These are phyloP conservation scores for Protaetia brevitarsis DNA, from an alignment of 1,140 invertebrate genomes.

Conservation along the genomic window DNA sequence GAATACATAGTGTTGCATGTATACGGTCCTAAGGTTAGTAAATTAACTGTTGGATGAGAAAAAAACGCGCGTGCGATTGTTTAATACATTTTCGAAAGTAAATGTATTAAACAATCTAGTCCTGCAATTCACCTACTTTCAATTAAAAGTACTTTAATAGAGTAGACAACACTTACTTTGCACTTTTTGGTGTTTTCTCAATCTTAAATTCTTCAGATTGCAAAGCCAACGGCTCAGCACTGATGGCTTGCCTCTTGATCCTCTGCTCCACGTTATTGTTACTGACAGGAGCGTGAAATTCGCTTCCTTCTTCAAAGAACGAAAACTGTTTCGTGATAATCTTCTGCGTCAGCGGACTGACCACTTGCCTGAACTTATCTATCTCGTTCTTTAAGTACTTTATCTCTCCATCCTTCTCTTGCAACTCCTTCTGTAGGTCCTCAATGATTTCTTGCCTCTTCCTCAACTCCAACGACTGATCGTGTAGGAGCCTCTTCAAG, in stretches of 20 bases:
- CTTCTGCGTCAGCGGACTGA: conserved; percentile 65
- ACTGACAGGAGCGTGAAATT: neutral
- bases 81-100: too few relatives aligned
- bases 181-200: conserved; percentile 65
- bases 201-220: conserved; percentile 53
- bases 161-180: conserved; percentile 56
- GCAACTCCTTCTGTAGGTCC: conserved; percentile 65
- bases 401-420: conserved; percentile 64
- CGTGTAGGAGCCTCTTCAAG: conserved; percentile 60
- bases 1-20: too few relatives aligned
- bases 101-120: too few relatives aligned
- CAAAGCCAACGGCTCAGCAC: conserved; percentile 69
- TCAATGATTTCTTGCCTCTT: conserved; percentile 67
- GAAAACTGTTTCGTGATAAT: conserved; percentile 55
- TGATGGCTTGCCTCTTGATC: conserved; percentile 79
- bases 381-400: conserved; percentile 70
- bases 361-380: conserved; percentile 79
- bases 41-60: too few relatives aligned
- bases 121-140: too few relatives aligned
- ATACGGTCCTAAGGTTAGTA: too few relatives aligned
- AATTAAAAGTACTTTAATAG: neutral
- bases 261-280: conserved; percentile 54
- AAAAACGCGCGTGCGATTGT: too few relatives aligned
- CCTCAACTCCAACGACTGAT: conserved; percentile 67
- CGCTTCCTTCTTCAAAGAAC: neutral